These are phyloP conservation scores for Cantharis lateralis DNA, from an alignment of 2,888 invertebrate genomes.

Conservation along the genomic window DNA sequence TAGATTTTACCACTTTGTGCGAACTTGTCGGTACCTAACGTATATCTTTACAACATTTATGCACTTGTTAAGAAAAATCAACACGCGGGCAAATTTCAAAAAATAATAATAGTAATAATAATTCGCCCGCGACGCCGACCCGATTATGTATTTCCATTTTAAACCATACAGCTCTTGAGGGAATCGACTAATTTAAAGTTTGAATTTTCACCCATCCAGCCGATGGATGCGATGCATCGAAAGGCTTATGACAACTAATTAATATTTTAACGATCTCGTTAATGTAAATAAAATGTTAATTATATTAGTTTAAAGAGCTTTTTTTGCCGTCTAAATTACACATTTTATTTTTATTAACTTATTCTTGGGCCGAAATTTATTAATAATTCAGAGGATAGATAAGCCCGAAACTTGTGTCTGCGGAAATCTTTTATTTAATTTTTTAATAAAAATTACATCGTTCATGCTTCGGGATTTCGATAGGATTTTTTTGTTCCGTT, in stretches of 20 bases:
- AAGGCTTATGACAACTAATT: not conserved
- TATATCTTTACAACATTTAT: not conserved
- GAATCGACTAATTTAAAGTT: not conserved
- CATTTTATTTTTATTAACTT: not conserved
- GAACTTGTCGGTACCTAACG: conserved; percentile 29
- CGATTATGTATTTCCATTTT: not conserved
- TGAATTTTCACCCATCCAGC: not conserved
- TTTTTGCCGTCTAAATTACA: not conserved
- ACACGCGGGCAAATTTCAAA: not conserved
- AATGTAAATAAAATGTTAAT: not conserved
- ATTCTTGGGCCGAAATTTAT: not conserved
- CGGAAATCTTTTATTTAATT: not conserved
- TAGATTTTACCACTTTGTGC: conserved; percentile 39
- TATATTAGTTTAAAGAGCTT: not conserved
- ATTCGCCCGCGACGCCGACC: too few relatives aligned
- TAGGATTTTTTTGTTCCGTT: not conserved
- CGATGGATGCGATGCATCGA: not conserved
- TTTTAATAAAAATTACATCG: not conserved
- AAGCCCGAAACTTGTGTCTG: not conserved
- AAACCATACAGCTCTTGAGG: not conserved
- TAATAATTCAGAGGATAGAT: not conserved
- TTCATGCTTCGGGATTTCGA: not conserved
- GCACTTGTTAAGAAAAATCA: not conserved
- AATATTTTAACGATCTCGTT: not conserved
- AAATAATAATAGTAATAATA: not conserved